These are phyloP conservation scores for Thamnaconus septentrionalis DNA, from an alignment of 2,113 vertebrate species.

Conservation along the genomic window DNA sequence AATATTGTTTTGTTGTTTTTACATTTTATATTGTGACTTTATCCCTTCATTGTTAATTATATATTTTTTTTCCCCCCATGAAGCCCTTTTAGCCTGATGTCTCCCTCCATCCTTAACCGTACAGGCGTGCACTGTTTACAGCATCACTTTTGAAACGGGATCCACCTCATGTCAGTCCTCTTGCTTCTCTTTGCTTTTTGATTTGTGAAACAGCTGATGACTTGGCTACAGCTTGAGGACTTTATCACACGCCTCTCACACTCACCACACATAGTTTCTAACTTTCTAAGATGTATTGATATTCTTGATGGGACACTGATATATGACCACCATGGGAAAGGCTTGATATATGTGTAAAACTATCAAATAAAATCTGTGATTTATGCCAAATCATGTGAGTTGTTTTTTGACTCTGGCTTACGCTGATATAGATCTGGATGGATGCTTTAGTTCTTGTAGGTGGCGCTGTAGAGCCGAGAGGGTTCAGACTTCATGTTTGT, in stretches of 20 bases:
- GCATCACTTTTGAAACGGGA: background rate
- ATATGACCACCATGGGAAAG: constrained; percentile 83
- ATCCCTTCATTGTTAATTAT: constrained; percentile 4
- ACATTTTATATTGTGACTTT: constrained; percentile 58
- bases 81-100: background rate
- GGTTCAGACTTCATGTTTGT: no score
- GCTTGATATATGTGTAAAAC: constrained; percentile 85
- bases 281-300: constrained; percentile 24
- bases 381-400: constrained; percentile 77
- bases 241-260: constrained; percentile 3
- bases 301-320: constrained; percentile 79
- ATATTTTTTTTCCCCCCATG: constrained; percentile 7
- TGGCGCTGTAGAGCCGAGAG: no score
- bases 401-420: no score
- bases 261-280: constrained; percentile 22
- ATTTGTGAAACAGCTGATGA: no score
- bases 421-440: no score
- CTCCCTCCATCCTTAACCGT: background rate
- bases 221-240: no score
- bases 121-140: background rate
- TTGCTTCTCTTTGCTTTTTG: no score
- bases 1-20: constrained; percentile 12
- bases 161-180: no score
- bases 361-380: constrained; percentile 92
- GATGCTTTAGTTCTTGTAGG: no score